Conservation (phyloP, 2,113 vertebrate species). For the Oenanthe melanoleuca region DNA sequence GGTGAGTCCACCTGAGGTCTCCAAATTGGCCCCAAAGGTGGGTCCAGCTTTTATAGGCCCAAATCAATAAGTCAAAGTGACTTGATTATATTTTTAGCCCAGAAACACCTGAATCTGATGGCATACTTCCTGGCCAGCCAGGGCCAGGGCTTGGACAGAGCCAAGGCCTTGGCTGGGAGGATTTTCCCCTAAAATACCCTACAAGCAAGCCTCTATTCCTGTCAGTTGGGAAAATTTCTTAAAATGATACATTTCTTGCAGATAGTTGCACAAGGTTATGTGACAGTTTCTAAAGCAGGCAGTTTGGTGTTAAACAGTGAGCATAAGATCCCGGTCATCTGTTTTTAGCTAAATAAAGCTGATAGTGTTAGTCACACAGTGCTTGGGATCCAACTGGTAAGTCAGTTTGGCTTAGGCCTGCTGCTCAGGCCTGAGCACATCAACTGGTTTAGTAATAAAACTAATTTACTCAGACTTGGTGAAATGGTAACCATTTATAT, state of each 20-base stretch:
- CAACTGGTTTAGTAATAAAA: background rate
- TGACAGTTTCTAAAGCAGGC: background rate
- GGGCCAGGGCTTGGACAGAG: background rate
- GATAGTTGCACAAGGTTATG: background rate
- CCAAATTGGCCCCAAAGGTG: too few species aligned
- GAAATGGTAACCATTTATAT: background rate
- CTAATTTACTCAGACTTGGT: background rate
- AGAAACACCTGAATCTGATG: background rate
- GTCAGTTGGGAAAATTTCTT: background rate
- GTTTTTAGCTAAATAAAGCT: background rate
- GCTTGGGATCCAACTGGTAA: background rate
- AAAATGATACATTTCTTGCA: background rate
- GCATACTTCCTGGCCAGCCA: background rate
- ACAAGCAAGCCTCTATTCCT: background rate
- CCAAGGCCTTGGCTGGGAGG: background rate
- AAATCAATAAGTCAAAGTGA: background rate
- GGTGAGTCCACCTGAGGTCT: too few species aligned
- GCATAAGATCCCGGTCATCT: background rate
- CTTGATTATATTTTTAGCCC: background rate
- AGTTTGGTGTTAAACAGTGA: background rate
- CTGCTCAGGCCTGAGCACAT: background rate
- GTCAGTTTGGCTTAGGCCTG: background rate
- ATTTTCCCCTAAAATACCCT: background rate
- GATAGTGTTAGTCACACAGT: background rate
- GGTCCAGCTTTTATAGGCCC: background rate